Evolutionary conservation across 2,797 vertebrate genomes (phyloP).

Genomic region (Gambelia wislizenii): DNA sequence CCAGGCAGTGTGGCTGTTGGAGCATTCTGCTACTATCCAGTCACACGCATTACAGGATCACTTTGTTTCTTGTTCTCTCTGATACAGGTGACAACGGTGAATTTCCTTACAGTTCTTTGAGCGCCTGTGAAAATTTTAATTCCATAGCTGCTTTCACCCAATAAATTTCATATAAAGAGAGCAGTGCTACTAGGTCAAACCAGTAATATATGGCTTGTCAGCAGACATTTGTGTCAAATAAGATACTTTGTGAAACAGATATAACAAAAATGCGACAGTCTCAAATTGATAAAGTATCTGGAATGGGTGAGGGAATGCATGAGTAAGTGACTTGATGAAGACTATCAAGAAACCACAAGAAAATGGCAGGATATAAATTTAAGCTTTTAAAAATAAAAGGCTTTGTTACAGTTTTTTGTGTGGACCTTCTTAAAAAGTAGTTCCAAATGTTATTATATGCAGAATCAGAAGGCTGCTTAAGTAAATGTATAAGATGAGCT

Average conservation of each 20-base stretch:
- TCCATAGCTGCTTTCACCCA: neutral
- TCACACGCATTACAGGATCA: neutral
- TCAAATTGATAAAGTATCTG: neutral
- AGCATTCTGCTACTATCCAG: neutral
- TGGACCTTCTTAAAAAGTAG: neutral
- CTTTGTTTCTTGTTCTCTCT: neutral
- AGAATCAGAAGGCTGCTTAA: neutral
- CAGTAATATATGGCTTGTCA: neutral
- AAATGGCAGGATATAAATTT: neutral
- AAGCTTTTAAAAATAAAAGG: neutral
- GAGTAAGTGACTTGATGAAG: neutral
- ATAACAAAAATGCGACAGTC: neutral
- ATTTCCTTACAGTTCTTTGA: neutral
- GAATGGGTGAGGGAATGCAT: neutral
- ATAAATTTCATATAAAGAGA: neutral
- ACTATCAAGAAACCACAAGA: neutral
- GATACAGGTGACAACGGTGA: neutral
- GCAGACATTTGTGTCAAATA: neutral
- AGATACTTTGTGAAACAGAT: neutral
- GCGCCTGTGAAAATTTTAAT: neutral
- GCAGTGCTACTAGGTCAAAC: neutral
- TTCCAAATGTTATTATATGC: neutral
- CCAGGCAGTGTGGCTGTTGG: neutral
- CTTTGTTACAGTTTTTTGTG: neutral
- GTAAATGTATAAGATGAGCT: neutral